Base-by-base conservation (phyloP, 1,140 invertebrate genomes). In the Neocloeon triangulifer region DNA sequence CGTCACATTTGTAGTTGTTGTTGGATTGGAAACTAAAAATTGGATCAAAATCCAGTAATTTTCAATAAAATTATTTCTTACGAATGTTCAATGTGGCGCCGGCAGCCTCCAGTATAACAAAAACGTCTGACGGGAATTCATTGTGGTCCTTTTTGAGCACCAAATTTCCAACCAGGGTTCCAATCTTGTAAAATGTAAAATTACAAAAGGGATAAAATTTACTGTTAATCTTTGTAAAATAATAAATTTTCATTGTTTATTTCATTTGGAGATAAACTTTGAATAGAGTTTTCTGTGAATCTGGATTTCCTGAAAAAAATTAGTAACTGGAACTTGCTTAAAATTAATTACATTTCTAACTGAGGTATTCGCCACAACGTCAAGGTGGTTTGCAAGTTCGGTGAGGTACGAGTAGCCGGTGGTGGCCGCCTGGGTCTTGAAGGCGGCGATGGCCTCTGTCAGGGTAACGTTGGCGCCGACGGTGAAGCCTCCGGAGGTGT, bases 111-210 rank as follows among this genome's bases (percentile, higher is more conserved):
- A 82, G 52, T 9, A 76, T 55, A 14, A 78, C 44, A 44, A 73
- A 80, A 4, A 82, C 43, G 48, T 82, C 76, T 1, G 77, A 84
- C 2, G 69, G 71, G 45, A 81, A 82, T 36, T 73, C 64, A 2
- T 51, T 53, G 39, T 73, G 57, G 5, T 49, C 41, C 37, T 79
- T 64, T 50, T 82, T 84, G 36, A 80, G 62, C 53, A 73, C 69
- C 27, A 85, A 50, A 44, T 85, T 84, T 19, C 79, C 79, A 20
- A 73, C 78, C 37, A 81, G 47, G 5, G 67, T 71, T 25, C 67
- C 75, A 36, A 67, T 62, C 71, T 76, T n/a, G n/a, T n/a, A n/a
- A n/a, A n/a, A n/a, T n/a, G n/a, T n/a, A n/a, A n/a, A n/a, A n/a
- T n/a, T n/a, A n/a, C n/a, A n/a, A n/a, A n/a, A n/a, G n/a, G n/a